Conservation (phyloP, 2,888 invertebrate genomes). For the Meiosimyza platycephala region DNA sequence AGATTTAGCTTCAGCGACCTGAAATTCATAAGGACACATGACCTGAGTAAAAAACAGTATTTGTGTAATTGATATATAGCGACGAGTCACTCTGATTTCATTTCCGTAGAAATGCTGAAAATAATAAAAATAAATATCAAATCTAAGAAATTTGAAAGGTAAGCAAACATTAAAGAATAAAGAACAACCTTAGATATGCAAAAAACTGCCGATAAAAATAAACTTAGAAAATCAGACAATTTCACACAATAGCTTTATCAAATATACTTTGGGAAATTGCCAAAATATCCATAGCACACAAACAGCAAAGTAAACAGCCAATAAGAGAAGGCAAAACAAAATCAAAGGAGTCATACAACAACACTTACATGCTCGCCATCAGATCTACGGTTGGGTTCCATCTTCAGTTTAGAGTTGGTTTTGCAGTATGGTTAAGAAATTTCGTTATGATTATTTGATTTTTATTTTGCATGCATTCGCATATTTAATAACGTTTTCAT, state of each 20-base stretch:
- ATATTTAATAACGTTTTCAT: no score
- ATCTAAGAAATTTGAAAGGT: constrained; percentile 20
- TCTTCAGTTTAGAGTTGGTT: constrained; percentile 67
- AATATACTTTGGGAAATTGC: neutral
- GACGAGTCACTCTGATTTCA: neutral
- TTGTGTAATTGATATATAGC: neutral
- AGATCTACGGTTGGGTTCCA: constrained; percentile 85
- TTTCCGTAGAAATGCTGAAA: neutral
- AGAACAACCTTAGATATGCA: neutral
- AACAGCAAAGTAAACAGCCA: neutral
- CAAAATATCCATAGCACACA: neutral
- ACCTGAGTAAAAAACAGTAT: no score
- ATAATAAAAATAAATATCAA: neutral
- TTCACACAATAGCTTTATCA: no score
- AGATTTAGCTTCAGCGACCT: no score
- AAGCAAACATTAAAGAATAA: constrained; percentile 24
- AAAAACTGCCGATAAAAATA: neutral
- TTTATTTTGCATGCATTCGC: no score
- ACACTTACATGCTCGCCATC: constrained; percentile 85
- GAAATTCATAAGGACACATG: no score
- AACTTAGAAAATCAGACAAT: neutral
- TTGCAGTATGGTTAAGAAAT: no score
- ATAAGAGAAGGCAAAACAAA: constrained; percentile 23
- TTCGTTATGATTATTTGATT: no score
- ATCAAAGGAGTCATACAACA: constrained; percentile 33